These are phyloP conservation scores for Nycteola revayana DNA, from an alignment of 2,888 invertebrate species.

Conservation along the genomic window DNA sequence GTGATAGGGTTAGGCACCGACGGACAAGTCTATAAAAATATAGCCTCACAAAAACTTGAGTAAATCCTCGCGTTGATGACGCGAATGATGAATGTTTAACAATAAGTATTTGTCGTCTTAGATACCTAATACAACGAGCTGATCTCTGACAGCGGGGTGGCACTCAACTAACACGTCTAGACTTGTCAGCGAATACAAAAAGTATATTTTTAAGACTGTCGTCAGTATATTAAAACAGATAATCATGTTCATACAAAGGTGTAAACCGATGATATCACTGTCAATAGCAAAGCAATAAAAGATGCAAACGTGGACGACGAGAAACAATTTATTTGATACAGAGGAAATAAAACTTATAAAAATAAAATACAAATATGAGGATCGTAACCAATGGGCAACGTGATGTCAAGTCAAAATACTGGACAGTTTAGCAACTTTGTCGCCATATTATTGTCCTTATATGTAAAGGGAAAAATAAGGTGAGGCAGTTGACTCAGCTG, in stretches of 20 bases:
- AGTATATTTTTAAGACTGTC: slow-evolving; percentile 37
- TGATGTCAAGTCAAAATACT: slow-evolving; percentile 50
- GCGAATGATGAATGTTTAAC: slow-evolving; percentile 68
- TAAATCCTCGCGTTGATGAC: slow-evolving; percentile 58
- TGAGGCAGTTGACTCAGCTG: slow-evolving; percentile 67
- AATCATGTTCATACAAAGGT: slow-evolving; percentile 28
- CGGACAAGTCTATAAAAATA: slow-evolving; percentile 59
- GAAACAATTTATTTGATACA: slow-evolving; percentile 34
- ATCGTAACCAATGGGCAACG: slow-evolving; percentile 34
- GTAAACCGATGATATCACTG: slow-evolving; percentile 59
- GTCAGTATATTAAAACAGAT: slow-evolving; percentile 28
- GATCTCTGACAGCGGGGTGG: slow-evolving; percentile 51
- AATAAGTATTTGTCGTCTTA: slow-evolving; percentile 66
- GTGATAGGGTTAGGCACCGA: slow-evolving; percentile 48
- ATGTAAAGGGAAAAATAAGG: slow-evolving; percentile 43
- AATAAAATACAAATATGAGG: slow-evolving; percentile 22
- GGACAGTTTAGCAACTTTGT: slow-evolving; percentile 58
- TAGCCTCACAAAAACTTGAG: slow-evolving; percentile 46
- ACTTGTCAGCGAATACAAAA: slow-evolving; percentile 43
- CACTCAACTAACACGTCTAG: slow-evolving; percentile 54
- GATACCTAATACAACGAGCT: slow-evolving; percentile 50
- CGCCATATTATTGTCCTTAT: slow-evolving; percentile 42
- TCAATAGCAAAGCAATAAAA: slow-evolving; percentile 46
- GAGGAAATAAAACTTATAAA: slow-evolving; percentile 30
- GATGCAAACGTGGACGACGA: slow-evolving; percentile 24